Percentiles rank a stretch among this genome's conserved stretches.
Conservation (phyloP, 2,888 invertebrate genomes). For the Deroplatys truncata region DNA sequence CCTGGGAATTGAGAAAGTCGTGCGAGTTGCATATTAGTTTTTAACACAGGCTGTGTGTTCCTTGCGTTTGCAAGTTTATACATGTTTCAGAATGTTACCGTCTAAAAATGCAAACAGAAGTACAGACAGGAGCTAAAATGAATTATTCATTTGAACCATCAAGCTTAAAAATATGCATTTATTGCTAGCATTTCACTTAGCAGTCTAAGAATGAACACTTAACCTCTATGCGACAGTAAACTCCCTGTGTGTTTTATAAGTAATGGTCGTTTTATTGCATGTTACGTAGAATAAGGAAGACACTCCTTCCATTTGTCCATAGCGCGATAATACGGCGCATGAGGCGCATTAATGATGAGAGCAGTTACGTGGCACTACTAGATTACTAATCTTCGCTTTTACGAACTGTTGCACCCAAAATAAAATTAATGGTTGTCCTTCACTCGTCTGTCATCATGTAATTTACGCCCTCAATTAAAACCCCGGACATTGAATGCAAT, state of each 20-base stretch:
- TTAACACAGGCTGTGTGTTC: no score
- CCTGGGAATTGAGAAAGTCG: no score
- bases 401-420: neutral
- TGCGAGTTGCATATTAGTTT: no score
- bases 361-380: neutral
- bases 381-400: neutral
- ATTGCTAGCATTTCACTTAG: no score
- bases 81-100: no score
- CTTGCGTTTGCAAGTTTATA: no score
- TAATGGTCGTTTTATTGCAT: neutral
- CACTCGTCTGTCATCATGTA: neutral
- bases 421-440: neutral
- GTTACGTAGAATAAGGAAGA: neutral
- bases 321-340: neutral
- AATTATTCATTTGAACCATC: no score
- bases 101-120: no score
- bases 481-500: neutral
- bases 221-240: neutral
- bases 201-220: neutral
- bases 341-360: neutral
- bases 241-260: neutral
- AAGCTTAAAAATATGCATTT: no score
- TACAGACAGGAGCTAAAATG: no score
- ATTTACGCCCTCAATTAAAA: neutral
- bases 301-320: neutral